phyloP scores from a whole-genome alignment of 2,888 invertebrate species.

The Habroteleia sp. region DNA sequence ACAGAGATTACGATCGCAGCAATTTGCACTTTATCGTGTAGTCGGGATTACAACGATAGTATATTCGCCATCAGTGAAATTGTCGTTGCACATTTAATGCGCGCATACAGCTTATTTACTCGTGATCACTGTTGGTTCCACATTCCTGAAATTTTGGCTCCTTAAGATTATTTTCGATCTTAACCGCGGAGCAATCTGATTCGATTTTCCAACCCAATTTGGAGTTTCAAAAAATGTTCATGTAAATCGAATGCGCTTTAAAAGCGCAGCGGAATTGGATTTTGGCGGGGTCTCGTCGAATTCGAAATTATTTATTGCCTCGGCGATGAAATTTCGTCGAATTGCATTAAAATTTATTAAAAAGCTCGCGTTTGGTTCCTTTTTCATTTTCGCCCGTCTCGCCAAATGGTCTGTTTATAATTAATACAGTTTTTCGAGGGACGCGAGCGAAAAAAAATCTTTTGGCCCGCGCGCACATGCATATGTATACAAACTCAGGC shows the following conservation, averaged over 20 bases:
- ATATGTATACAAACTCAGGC: constrained; percentile 61
- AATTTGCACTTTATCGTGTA: constrained; percentile 70
- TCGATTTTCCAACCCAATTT: too few relatives aligned
- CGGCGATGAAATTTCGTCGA: not conserved
- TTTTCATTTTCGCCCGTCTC: constrained; percentile 3
- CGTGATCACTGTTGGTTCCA: too few relatives aligned
- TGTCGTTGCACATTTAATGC: constrained; percentile 56
- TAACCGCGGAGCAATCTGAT: too few relatives aligned
- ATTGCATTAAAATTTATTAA: constrained; percentile 8
- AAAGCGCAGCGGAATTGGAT: not conserved
- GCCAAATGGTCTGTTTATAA: constrained; percentile 51
- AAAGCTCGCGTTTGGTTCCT: constrained; percentile 2
- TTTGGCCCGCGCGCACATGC: constrained; percentile 50
- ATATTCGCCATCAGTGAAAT: constrained; percentile 58
- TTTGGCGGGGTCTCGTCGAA: not conserved
- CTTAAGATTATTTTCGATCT: too few relatives aligned
- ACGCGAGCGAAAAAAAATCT: constrained; percentile 11
- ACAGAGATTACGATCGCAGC: constrained; percentile 69
- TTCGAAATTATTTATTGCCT: constrained; percentile 20
- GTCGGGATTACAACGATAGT: constrained; percentile 68
- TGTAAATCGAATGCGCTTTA: not conserved
- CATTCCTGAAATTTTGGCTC: too few relatives aligned
- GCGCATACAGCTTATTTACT: constrained; percentile 32
- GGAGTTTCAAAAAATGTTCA: too few relatives aligned
- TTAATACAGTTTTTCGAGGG: constrained; percentile 38